phyloP scores from a whole-genome alignment of 2,888 invertebrate genomes.

The Limnephilus lunatus region DNA sequence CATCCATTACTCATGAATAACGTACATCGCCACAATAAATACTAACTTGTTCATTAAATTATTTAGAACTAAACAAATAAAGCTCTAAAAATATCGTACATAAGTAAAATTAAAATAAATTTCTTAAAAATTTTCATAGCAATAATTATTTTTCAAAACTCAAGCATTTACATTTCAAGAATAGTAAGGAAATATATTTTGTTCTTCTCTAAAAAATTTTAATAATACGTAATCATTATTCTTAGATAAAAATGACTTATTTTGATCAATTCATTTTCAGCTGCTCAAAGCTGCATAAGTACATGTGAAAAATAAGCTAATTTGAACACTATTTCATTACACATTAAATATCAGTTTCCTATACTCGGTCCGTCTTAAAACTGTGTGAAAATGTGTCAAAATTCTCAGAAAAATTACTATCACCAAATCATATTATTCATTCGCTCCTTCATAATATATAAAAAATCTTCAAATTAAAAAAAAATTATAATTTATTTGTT shows the following conservation, averaged over 20 bases:
- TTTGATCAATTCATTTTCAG: no score
- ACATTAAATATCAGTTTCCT: background rate
- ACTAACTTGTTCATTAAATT: background rate
- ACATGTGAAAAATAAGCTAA: background rate
- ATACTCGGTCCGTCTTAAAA: background rate
- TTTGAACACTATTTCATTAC: background rate
- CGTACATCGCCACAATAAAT: background rate
- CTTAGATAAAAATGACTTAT: background rate
- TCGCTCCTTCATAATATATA: no score
- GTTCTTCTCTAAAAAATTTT: background rate
- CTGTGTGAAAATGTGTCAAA: background rate
- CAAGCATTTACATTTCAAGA: no score
- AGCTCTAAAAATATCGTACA: background rate
- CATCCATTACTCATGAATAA: background rate
- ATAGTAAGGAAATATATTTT: no score
- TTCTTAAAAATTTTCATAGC: background rate
- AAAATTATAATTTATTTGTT: no score
- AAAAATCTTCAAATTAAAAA: no score
- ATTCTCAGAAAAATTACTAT: background rate
- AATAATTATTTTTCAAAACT: no score
- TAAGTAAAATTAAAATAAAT: background rate
- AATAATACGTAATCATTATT: background rate
- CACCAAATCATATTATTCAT: background rate
- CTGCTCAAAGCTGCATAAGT: background rate
- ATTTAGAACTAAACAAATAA: background rate